phyloP scores from a whole-genome alignment of 2,888 invertebrate species.

The Dynastes tityus region DNA sequence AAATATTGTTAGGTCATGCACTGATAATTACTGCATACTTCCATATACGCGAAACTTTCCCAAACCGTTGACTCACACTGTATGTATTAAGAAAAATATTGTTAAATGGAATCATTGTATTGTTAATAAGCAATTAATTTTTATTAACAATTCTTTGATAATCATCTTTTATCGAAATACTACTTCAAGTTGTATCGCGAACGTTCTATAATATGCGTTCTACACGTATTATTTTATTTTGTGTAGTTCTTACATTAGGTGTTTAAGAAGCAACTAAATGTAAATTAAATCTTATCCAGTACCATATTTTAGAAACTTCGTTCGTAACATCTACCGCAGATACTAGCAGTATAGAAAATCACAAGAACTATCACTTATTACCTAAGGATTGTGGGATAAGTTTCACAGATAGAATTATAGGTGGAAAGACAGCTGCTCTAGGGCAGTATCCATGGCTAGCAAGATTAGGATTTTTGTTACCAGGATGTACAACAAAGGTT shows the following conservation, averaged over 20 bases:
- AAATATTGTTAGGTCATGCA: too few relatives aligned
- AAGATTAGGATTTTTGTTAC: conserved; percentile 73
- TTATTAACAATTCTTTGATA: background rate
- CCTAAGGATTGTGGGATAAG: conserved; percentile 74
- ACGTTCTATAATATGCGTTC: background rate
- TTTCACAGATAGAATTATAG: conserved; percentile 76
- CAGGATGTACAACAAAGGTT: conserved; percentile 47
- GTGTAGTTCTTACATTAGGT: conserved; percentile 10
- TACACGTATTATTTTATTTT: background rate
- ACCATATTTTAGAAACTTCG: conserved; percentile 11
- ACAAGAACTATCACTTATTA: conserved; percentile 70
- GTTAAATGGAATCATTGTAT: background rate
- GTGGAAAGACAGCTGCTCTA: conserved; percentile 74
- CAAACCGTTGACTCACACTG: too few relatives aligned
- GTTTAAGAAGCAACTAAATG: background rate
- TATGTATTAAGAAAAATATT: background rate
- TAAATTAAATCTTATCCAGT: background rate
- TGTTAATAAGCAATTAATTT: conserved; percentile 1
- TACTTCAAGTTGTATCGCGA: background rate
- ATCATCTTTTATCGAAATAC: background rate
- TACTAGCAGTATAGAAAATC: conserved; percentile 17
- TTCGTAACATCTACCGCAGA: background rate
- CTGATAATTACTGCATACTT: too few relatives aligned
- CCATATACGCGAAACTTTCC: too few relatives aligned
- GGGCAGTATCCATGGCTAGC: conserved; percentile 79